Evolutionary conservation across 2,888 invertebrate genomes (phyloP).

Genomic region (Cephus pygmeus): DNA sequence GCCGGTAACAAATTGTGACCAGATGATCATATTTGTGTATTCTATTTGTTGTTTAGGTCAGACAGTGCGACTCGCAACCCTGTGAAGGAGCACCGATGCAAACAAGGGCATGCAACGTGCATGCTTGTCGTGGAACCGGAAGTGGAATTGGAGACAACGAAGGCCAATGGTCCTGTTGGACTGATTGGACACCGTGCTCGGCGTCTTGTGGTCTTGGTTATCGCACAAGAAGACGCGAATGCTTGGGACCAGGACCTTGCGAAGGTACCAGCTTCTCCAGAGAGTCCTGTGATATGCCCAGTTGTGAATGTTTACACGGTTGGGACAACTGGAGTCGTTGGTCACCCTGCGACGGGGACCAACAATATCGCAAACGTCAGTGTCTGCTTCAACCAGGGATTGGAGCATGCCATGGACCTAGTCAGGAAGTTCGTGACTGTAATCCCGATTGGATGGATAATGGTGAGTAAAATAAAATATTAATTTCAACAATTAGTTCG

Average conservation of each 20-base stretch:
- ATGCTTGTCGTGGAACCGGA: constrained; percentile 70
- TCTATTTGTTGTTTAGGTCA: constrained; percentile 40
- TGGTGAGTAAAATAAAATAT: constrained; percentile 41
- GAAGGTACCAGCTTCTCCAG: constrained; percentile 74
- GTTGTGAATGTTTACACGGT: constrained; percentile 77
- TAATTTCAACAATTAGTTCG: not conserved
- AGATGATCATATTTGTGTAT: too few relatives aligned
- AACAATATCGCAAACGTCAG: constrained; percentile 76
- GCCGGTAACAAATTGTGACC: too few relatives aligned
- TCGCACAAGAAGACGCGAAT: constrained; percentile 76
- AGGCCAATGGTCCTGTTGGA: constrained; percentile 88
- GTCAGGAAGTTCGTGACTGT: constrained; percentile 77
- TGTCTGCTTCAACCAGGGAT: constrained; percentile 71
- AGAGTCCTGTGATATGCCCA: constrained; percentile 76
- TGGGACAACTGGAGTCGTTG: constrained; percentile 85
- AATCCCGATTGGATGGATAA: constrained; percentile 57
- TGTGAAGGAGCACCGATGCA: constrained; percentile 72
- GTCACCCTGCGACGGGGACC: constrained; percentile 74
- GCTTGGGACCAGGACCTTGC: constrained; percentile 69
- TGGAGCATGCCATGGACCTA: constrained; percentile 77
- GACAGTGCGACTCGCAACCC: constrained; percentile 68
- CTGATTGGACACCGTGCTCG: constrained; percentile 85
- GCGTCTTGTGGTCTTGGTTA: constrained; percentile 80
- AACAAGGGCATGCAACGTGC: constrained; percentile 79
- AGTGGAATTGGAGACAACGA: constrained; percentile 9